phyloP scores from a whole-genome alignment of 2,113 vertebrate genomes.

The Papio anubis region DNA sequence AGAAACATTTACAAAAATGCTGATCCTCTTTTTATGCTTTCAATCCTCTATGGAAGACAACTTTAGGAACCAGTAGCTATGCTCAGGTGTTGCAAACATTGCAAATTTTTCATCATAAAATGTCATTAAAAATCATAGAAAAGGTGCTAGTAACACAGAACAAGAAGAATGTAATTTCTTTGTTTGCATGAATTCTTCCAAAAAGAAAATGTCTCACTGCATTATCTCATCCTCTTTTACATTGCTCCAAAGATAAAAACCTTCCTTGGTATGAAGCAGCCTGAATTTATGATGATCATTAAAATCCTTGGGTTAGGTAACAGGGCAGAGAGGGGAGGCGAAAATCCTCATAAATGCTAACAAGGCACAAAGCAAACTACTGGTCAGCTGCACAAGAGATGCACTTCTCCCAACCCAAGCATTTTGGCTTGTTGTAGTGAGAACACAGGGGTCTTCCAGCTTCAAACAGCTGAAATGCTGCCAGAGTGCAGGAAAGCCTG shows the following conservation, averaged over 20 bases:
- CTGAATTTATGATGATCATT: slow-evolving; percentile 16
- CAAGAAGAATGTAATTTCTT: slow-evolving; percentile 5
- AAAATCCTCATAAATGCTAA: slow-evolving; percentile 1
- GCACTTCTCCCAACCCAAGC: not conserved
- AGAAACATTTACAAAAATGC: slow-evolving; percentile 50
- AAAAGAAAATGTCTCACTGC: slow-evolving; percentile 23
- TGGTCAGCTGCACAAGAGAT: not conserved
- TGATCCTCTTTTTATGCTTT: slow-evolving; percentile 58
- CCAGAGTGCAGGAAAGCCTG: not conserved
- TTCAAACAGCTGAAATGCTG: not conserved
- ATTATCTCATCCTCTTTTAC: not conserved
- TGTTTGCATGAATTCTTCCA: slow-evolving; percentile 30
- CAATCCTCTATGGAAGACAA: slow-evolving; percentile 60
- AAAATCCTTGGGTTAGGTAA: slow-evolving; percentile 45
- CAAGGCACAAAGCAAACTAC: slow-evolving; percentile 24
- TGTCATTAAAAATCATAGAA: slow-evolving; percentile 69
- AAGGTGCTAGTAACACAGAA: slow-evolving; percentile 39
- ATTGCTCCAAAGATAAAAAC: slow-evolving; percentile 39
- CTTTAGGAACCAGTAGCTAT: slow-evolving; percentile 70
- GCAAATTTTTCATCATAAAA: slow-evolving; percentile 73
- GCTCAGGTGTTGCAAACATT: slow-evolving; percentile 71
- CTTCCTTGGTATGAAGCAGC: slow-evolving; percentile 10
- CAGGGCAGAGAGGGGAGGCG: not conserved
- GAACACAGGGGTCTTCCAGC: not conserved
- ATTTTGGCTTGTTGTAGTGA: not conserved